phyloP scores from a whole-genome alignment of 2,888 invertebrate species.

The Incurvaria masculella region DNA sequence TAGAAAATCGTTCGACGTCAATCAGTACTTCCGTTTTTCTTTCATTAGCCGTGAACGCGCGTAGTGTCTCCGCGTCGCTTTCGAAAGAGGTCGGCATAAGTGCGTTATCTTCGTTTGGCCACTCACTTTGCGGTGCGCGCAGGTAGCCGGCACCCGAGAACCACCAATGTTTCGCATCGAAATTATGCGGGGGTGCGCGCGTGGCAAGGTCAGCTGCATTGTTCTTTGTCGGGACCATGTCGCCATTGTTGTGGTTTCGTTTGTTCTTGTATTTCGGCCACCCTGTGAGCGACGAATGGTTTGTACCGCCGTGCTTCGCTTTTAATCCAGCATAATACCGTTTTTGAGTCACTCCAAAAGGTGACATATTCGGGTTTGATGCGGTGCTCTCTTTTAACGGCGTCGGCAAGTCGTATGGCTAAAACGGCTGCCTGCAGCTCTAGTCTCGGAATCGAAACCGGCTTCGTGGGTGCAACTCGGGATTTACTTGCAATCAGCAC shows the following conservation, averaged over 20 bases:
- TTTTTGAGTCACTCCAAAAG: slow-evolving; percentile 1
- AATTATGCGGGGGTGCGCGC: neutral
- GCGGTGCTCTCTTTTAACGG: neutral
- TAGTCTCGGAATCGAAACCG: neutral
- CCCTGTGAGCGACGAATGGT: slow-evolving; percentile 1
- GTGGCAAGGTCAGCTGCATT: slow-evolving; percentile 14
- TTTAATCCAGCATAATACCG: neutral
- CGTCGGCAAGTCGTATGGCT: slow-evolving; percentile 6
- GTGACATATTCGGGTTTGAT: neutral
- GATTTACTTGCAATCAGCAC: neutral
- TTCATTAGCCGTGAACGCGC: too few relatives aligned
- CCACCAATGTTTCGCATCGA: too few relatives aligned
- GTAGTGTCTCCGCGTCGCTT: too few relatives aligned
- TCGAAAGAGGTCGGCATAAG: too few relatives aligned
- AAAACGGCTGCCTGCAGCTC: slow-evolving; percentile 10
- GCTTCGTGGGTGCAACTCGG: neutral
- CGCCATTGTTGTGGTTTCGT: slow-evolving; percentile 7
- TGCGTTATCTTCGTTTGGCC: too few relatives aligned
- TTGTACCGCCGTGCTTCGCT: neutral
- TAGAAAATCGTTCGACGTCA: neutral
- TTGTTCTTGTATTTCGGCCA: slow-evolving; percentile 1
- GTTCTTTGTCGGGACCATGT: slow-evolving; percentile 10
- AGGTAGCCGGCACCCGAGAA: too few relatives aligned
- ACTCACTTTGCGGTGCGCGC: too few relatives aligned
- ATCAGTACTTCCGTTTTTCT: too few relatives aligned